These are phyloP conservation scores for Polymixis lichenea DNA, from an alignment of 2,888 invertebrate genomes.

Conservation along the genomic window DNA sequence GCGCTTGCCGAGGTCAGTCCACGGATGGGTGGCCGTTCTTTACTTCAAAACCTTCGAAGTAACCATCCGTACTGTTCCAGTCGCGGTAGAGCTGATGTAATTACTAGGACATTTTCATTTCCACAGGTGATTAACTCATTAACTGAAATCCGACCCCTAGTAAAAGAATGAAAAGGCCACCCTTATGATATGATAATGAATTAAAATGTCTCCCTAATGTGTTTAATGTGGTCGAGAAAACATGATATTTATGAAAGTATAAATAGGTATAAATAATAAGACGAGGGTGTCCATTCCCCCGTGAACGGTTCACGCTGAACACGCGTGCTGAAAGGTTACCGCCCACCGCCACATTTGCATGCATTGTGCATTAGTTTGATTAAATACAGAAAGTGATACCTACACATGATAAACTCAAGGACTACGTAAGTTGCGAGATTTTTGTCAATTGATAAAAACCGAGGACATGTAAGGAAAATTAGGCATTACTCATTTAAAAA, in stretches of 20 bases:
- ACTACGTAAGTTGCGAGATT: neutral
- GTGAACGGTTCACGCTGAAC: slow-evolving; percentile 60
- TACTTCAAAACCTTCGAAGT: neutral
- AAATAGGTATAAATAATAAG: slow-evolving; percentile 62
- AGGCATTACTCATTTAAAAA: neutral
- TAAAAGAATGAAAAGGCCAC: slow-evolving; percentile 9
- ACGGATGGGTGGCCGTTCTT: neutral
- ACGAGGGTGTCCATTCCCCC: slow-evolving; percentile 66
- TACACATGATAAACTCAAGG: slow-evolving; percentile 16
- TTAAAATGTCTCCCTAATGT: slow-evolving; percentile 53
- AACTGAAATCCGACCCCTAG: neutral
- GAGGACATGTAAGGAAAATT: neutral
- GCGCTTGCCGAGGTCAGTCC: neutral
- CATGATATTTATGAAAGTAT: slow-evolving; percentile 61
- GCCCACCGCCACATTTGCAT: slow-evolving; percentile 45
- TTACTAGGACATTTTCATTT: neutral
- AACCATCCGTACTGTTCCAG: neutral
- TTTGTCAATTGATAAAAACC: slow-evolving; percentile 26
- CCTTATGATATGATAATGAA: slow-evolving; percentile 37
- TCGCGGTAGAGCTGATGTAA: neutral
- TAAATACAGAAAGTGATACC: slow-evolving; percentile 17
- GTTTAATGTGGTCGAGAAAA: slow-evolving; percentile 45
- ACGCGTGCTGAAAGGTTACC: slow-evolving; percentile 66
- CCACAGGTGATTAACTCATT: slow-evolving; percentile 2
- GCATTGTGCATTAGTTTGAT: slow-evolving; percentile 37